Percentiles rank a stretch among this genome's conserved stretches.
phyloP scores from a whole-genome alignment of 2,888 invertebrate species.

The Junonia oenone region DNA sequence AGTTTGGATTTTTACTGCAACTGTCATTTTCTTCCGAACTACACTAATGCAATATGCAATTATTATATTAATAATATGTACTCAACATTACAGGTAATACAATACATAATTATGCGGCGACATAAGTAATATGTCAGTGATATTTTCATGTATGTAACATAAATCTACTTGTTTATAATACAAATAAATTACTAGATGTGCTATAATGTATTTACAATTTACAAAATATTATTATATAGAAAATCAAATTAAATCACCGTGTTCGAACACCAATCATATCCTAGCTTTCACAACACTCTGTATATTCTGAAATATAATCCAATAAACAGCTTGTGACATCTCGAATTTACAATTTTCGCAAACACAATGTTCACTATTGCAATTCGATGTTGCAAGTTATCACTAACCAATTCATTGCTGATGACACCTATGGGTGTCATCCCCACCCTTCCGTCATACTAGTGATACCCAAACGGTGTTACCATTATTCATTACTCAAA shows the following conservation, averaged over 20 bases:
- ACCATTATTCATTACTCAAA: no score
- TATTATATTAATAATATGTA: not conserved
- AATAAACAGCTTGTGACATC: no score
- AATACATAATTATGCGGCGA: not conserved
- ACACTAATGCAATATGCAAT: no score
- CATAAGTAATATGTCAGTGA: not conserved
- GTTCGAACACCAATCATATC: not conserved
- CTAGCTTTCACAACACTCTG: not conserved
- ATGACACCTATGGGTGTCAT: no score
- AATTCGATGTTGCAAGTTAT: no score
- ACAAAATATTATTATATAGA: slow-evolving; percentile 1
- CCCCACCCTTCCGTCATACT: no score
- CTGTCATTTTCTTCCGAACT: not conserved
- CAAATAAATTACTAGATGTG: slow-evolving; percentile 14
- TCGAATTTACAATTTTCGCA: no score
- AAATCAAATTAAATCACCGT: slow-evolving; percentile 1
- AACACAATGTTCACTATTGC: no score
- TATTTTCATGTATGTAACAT: not conserved
- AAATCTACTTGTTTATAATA: not conserved
- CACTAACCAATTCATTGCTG: no score
- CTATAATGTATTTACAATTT: slow-evolving; percentile 15
- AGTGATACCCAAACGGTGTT: no score
- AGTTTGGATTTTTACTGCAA: no score
- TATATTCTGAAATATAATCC: not conserved
- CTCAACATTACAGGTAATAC: not conserved